Conservation (phyloP, 2,888 invertebrate genomes). For the Caenorhabditis sp. region DNA sequence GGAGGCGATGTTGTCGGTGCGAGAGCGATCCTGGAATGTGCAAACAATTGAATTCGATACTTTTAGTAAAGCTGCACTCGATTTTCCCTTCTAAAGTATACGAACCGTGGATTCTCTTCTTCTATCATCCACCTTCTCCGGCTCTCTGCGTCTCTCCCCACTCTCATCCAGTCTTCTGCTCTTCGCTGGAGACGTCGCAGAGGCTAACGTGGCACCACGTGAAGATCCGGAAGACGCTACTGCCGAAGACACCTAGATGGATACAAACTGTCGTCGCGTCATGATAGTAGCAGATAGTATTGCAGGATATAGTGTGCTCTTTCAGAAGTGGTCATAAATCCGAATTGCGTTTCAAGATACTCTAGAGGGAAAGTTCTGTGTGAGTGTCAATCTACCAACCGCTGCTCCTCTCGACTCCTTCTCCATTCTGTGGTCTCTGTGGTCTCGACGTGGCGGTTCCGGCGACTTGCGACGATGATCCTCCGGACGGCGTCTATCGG, state of each 20-base stretch:
- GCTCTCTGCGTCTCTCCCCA: constrained; percentile 13
- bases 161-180: constrained; percentile 28
- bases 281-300: constrained; percentile 17
- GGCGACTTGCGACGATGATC: constrained; percentile 22
- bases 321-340: constrained; percentile 13
- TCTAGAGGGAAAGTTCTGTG: constrained; percentile 16
- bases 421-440: too few species aligned
- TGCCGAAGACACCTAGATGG: constrained; percentile 37
- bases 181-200: constrained; percentile 17
- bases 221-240: constrained; percentile 34
- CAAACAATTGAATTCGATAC: neutral
- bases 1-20: constrained; percentile 33
- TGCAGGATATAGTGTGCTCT: constrained; percentile 2
- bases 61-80: neutral
- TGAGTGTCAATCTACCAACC: constrained; percentile 43
- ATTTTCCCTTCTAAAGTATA: neutral
- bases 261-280: constrained; percentile 24
- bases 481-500: constrained; percentile 20
- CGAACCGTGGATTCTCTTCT: constrained; percentile 13
- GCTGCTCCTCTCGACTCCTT: constrained; percentile 29
- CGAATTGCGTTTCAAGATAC: constrained; percentile 3
- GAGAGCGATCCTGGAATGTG: constrained; percentile 20
- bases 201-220: constrained; percentile 26
- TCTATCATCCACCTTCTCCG: neutral
- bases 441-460: neutral